Evolutionary conservation across 2,113 vertebrate species (phyloP).

Genomic region (Alaudala cheleensis): DNA sequence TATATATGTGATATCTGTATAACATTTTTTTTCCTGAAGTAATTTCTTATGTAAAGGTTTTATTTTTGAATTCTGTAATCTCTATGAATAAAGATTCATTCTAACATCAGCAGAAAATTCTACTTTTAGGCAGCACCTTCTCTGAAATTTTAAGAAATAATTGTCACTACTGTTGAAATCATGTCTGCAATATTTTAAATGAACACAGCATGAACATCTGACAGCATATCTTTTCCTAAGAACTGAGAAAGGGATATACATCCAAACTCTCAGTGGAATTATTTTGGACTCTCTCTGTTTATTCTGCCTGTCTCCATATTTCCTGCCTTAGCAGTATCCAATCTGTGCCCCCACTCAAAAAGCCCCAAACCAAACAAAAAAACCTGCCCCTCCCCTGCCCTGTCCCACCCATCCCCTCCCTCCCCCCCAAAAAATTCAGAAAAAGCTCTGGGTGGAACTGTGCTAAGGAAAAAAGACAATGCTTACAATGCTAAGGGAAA

Average conservation of each 20-base stretch:
- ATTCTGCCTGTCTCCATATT: not conserved
- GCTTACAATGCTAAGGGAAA: not conserved
- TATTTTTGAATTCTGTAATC: not conserved
- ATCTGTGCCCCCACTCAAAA: not conserved
- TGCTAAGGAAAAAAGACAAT: not conserved
- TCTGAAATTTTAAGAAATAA: not conserved
- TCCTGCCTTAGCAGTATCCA: not conserved
- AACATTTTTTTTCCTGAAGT: not conserved
- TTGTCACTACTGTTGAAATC: not conserved
- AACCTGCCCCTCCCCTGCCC: fast-evolving
- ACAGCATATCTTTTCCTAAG: not conserved
- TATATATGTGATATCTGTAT: not conserved
- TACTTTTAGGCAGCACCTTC: not conserved
- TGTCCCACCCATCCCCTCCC: fast-evolving
- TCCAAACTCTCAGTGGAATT: not conserved
- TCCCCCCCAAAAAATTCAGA: not conserved
- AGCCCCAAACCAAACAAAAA: not conserved
- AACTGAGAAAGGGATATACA: not conserved
- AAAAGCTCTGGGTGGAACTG: not conserved
- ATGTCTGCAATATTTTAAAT: not conserved
- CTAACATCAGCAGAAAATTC: not conserved
- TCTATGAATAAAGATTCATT: not conserved
- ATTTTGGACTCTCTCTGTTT: not conserved
- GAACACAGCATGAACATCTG: not conserved
- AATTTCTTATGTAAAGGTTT: not conserved